Evolutionary conservation across 2,113 vertebrate genomes (phyloP).

Genomic region (Rhynchopsitta pachyrhyncha): DNA sequence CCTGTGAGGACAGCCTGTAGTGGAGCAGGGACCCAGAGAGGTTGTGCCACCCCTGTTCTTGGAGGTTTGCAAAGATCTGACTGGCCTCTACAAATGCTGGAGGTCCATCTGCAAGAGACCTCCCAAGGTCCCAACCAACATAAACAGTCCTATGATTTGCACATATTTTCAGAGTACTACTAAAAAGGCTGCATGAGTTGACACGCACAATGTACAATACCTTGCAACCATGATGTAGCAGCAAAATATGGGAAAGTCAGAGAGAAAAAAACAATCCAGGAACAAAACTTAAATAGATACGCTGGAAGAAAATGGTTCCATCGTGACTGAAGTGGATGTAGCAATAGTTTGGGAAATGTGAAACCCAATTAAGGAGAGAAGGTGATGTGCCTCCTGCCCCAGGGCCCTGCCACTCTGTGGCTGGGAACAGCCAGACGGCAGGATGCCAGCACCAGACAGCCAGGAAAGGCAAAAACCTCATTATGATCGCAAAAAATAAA

Average conservation of each 20-base stretch:
- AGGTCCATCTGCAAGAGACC: neutral
- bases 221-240: neutral
- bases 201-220: fast-evolving
- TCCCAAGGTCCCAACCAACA: neutral
- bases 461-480: neutral
- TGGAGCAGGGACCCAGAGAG: neutral
- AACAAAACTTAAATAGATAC: neutral
- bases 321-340: neutral
- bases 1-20: neutral
- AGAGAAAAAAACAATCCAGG: neutral
- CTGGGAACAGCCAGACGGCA: neutral
- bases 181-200: neutral
- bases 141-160: fast-evolving
- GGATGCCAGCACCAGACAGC: neutral
- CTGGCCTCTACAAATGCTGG: neutral
- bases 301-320: neutral
- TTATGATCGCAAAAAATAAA: neutral
- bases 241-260: neutral
- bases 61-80: neutral
- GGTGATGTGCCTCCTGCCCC: neutral
- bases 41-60: neutral
- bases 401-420: no score
- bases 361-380: neutral
- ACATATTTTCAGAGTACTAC: neutral
- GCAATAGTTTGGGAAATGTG: neutral